These are phyloP conservation scores for Emydoidea blandingii DNA, from an alignment of 2,797 vertebrate genomes.

Conservation along the genomic window DNA sequence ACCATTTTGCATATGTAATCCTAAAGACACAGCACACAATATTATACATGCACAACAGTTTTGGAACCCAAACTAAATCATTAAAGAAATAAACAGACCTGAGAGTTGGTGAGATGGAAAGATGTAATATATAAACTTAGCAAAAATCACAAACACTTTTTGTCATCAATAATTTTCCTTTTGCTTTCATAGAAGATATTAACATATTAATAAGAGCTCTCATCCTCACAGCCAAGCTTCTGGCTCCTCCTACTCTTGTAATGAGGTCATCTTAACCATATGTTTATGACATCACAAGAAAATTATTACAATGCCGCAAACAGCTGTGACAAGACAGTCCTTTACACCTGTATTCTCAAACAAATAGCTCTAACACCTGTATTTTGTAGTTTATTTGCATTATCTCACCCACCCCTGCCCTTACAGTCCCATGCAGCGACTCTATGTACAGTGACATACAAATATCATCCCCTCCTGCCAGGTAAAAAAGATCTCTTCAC, in stretches of 20 bases:
- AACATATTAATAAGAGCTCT: not conserved
- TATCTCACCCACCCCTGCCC: not conserved
- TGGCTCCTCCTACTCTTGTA: not conserved
- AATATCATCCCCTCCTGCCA: not conserved
- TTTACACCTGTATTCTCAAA: not conserved
- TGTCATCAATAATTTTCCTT: not conserved
- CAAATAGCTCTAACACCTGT: not conserved
- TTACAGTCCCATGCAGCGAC: not conserved
- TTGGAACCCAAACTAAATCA: not conserved
- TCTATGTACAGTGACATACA: not conserved
- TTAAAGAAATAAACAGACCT: not conserved
- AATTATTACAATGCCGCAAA: not conserved
- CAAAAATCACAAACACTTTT: not conserved
- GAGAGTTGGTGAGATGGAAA: not conserved
- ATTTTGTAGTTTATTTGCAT: not conserved
- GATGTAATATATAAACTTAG: not conserved
- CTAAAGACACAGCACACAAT: not conserved
- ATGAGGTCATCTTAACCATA: fast-evolving
- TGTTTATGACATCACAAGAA: not conserved
- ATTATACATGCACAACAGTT: fast-evolving
- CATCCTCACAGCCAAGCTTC: not conserved
- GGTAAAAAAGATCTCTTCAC: not conserved
- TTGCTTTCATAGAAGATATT: not conserved
- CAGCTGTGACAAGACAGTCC: not conserved
- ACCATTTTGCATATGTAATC: not conserved